These are phyloP conservation scores for Pagetopsis macropterus DNA, from an alignment of 2,797 vertebrate genomes.

Conservation along the genomic window DNA sequence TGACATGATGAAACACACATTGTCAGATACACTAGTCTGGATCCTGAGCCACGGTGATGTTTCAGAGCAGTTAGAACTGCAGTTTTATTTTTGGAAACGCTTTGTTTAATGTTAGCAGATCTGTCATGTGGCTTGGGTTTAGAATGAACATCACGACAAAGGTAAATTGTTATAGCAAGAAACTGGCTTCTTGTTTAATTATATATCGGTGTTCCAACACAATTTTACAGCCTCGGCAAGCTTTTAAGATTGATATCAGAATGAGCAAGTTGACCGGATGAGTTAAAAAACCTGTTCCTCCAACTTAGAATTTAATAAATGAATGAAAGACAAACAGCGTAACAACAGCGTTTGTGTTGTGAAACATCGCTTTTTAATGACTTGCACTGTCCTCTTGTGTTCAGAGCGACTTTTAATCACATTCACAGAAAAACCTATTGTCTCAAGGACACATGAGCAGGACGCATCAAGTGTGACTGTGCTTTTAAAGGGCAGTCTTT, in stretches of 20 bases:
- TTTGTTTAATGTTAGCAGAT: constrained; percentile 31
- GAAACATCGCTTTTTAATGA: not conserved
- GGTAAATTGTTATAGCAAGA: constrained; percentile 17
- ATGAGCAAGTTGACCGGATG: not conserved
- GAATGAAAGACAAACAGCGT: constrained; percentile 6
- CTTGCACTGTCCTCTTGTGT: not conserved
- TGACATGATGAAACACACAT: constrained; percentile 22
- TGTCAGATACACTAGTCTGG: constrained; percentile 14
- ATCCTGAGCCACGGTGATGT: constrained; percentile 22
- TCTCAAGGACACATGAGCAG: constrained; percentile 17
- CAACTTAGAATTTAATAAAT: constrained; percentile 11
- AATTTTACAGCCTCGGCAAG: constrained; percentile 2
- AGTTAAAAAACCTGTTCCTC: constrained; percentile 2
- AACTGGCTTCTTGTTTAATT: constrained; percentile 23
- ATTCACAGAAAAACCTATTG: constrained; percentile 6
- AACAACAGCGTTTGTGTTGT: not conserved
- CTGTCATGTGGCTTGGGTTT: constrained; percentile 36
- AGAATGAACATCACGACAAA: constrained; percentile 23
- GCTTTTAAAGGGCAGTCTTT: constrained; percentile 25
- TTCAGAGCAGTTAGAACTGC: constrained; percentile 38
- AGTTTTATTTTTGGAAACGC: constrained; percentile 52
- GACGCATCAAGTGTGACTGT: constrained; percentile 45
- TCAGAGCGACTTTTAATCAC: constrained; percentile 2
- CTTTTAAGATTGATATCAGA: constrained; percentile 4
- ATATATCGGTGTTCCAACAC: not conserved